Evolutionary conservation across 2,888 invertebrate species (phyloP).

Genomic region (Drosophila hamatofila): DNA sequence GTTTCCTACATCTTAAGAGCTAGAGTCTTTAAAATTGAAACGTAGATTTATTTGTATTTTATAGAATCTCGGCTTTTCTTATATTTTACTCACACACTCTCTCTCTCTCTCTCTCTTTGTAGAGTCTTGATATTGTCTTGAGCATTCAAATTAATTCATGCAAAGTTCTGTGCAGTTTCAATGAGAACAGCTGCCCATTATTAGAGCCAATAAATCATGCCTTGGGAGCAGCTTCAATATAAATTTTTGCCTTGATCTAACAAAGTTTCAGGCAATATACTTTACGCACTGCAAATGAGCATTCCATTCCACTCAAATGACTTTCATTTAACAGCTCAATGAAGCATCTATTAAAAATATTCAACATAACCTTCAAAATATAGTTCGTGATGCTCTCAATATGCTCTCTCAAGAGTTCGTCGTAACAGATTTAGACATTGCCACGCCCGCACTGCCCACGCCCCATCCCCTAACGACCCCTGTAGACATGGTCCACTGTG

Average conservation of each 20-base stretch:
- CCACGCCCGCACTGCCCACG: neutral
- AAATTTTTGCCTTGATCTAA: neutral
- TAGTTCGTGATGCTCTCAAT: slow-evolving; percentile 10
- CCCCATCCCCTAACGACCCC: no score
- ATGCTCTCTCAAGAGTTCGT: neutral
- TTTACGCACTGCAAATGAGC: neutral
- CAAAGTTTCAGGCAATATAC: neutral
- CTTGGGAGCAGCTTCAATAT: neutral
- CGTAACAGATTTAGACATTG: slow-evolving; percentile 23
- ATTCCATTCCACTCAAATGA: slow-evolving; percentile 7
- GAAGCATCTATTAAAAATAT: slow-evolving; percentile 32
- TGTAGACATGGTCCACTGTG: neutral
- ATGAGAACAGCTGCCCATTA: neutral
- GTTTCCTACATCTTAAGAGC: no score
- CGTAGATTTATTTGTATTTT: no score
- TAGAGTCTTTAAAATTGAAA: no score
- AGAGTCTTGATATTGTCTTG: no score
- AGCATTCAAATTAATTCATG: neutral
- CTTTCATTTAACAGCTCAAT: slow-evolving; percentile 24
- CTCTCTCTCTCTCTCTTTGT: no score
- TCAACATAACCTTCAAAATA: slow-evolving; percentile 9
- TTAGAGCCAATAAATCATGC: neutral
- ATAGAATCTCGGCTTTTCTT: no score
- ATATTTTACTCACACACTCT: no score
- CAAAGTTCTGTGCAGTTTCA: neutral